Evolutionary conservation across 2,888 invertebrate genomes (phyloP), one percentile per base, ranked within the genome.

Genomic region (Hofmannophila pseudospretella): DNA sequence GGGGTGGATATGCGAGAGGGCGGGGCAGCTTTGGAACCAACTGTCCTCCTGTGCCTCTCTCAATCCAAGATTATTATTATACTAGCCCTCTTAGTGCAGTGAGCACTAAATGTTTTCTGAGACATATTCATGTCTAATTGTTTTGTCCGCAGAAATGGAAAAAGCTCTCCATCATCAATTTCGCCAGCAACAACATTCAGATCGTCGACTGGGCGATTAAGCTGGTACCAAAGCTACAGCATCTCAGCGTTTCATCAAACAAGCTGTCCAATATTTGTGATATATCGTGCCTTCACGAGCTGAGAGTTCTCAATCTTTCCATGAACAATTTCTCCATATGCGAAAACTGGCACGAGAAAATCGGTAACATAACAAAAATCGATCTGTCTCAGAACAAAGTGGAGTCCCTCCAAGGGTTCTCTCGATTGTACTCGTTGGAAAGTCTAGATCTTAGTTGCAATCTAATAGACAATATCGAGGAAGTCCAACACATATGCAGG

Each of bases 401-500:
- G 2, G 89, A 88, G 11, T 89, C 90, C 0, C 75, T 96, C 0
- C 80, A 87, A 42, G 94, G 94, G 1, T 91, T 96, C 54, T 90
- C 92, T 0, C 94, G 96, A 65, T 67, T 98, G 16, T 96, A 95
- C 68, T 96, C 97, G 0, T 77, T 99, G 41, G 94, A 95, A 51
- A 92, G 90, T 51, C 80, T 99, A 44, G 94, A 98, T 84, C 86
- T 98, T 29, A 94, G 95, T 54, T 94, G 94, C 51, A 99, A 99
- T 80, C 82, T 90, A 38, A 92, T 99, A 29, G 88, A 89, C 1
- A 91, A 94, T 38, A 90, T 97, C 7, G 91, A 93, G 47, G 96
- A 97, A 68, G 92, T 97, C 0, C 90, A 91, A 49, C 88, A 93
- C 70, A 89, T 98, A 31, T 92, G 94, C 23, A 89, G 90, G 42